Evolutionary conservation across 2,113 vertebrate genomes (phyloP), one percentile per base, ranked within the genome.

Genomic region (Gallinago undulata): DNA sequence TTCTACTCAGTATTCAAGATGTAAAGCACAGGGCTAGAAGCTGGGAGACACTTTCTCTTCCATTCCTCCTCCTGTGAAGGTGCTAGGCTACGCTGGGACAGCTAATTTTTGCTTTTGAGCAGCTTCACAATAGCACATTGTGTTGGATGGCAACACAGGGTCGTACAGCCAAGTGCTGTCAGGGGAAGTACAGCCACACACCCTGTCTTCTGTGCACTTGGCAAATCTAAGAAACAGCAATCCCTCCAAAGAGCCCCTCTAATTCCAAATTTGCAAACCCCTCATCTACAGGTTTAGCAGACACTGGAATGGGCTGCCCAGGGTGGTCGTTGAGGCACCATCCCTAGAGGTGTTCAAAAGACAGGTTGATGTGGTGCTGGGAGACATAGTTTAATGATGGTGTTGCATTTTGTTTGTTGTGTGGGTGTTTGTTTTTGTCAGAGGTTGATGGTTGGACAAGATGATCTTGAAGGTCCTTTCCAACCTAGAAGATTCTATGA

Each of bases 181-280:
- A 22, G 11, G 35, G 30, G 14, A 60, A 56, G 33, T 19, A 27
- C 16, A 73, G 43, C 33, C 28, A 16, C 6, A 7, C 2, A 28
- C 27, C 0, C 0, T 13, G 23, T 18, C 50, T 53, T 41, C 59
- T 21, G 6, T 30, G 23, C 19, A 14, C 37, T 13, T 6, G 2
- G 14, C 28, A 35, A 68, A 78, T 8, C 4, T 30, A 12, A n/a
- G 67, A 87, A 90, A 66, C 0, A 45, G 17, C 11, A 55, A 17
- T 14, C 19, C 23, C 39, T 74, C 10, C 41, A 39, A 86, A 79
- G 22, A 79, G 47, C 10, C 8, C 41, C 37, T 27, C 11, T 11
- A 60, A 80, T 51, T 84, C 30, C 45, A 56, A 45, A 55, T 51
- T 45, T 19, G 28, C 27, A 55, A 84, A 45, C 3, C 6, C 11